phyloP scores from a whole-genome alignment of 2,797 vertebrate species.

The Melanotaenia parkinsoni region DNA sequence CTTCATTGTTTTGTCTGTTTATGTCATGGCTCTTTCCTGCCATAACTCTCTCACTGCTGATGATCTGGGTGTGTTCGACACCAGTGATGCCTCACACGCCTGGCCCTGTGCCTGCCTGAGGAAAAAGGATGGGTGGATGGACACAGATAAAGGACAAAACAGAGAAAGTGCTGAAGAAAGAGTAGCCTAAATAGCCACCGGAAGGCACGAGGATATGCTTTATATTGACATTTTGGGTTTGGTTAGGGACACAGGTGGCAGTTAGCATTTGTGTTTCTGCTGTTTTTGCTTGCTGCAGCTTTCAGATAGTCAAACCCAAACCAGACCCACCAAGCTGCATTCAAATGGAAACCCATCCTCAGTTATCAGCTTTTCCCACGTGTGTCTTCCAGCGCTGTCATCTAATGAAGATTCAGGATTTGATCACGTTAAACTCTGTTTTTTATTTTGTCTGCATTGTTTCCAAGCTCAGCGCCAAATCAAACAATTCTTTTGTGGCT shows the following conservation, averaged over 20 bases:
- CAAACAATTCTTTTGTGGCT: conserved; percentile 70
- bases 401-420: conserved; percentile 68
- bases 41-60: conserved; percentile 65
- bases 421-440: conserved; percentile 66
- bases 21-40: conserved; percentile 72
- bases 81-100: conserved; percentile 34
- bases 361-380: conserved; percentile 59
- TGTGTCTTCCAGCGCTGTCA: conserved; percentile 48
- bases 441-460: conserved; percentile 69
- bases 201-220: conserved; percentile 56
- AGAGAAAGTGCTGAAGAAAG: conserved; percentile 56
- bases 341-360: conserved; percentile 54
- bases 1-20: conserved; percentile 60
- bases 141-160: conserved; percentile 61
- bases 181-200: conserved; percentile 37
- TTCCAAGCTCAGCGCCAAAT: conserved; percentile 78
- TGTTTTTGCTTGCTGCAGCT: conserved; percentile 37
- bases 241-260: conserved; percentile 48
- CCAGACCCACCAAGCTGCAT: conserved; percentile 24
- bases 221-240: conserved; percentile 71
- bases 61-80: conserved; percentile 53
- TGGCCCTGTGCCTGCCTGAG: conserved; percentile 50
- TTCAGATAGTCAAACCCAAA: conserved; percentile 48
- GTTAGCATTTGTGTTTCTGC: conserved; percentile 40
- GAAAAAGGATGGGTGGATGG: conserved; percentile 76